Evolutionary conservation across 53 echinoderm and acorn worm genomes (phyloP).

Genomic region (Glandiceps talaboti): DNA sequence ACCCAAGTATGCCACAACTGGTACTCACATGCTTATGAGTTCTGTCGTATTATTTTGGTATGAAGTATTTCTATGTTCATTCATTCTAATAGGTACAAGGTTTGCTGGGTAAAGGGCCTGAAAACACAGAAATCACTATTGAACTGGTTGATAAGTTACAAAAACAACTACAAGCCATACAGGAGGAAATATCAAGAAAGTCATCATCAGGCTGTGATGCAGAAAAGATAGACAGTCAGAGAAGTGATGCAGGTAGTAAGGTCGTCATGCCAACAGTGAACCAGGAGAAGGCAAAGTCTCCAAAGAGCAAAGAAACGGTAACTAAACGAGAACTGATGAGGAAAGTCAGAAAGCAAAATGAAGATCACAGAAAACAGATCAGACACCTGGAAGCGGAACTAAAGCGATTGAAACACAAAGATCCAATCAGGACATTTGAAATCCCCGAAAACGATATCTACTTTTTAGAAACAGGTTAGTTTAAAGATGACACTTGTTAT

Average conservation of each 20-base stretch:
- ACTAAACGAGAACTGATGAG: conserved; percentile 24
- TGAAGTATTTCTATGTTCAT: too few species aligned
- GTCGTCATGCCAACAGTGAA: conserved; percentile 5
- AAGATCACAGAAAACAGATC: conserved; percentile 50
- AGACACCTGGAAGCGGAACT: conserved; percentile 39
- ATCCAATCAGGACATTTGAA: conserved; percentile 40
- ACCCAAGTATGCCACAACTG: too few species aligned
- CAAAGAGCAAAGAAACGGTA: too few species aligned
- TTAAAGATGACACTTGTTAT: background rate
- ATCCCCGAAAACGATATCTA: conserved; percentile 31
- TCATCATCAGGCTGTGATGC: too few species aligned
- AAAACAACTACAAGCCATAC: conserved; percentile 14
- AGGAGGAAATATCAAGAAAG: background rate
- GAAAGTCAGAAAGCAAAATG: conserved; percentile 47
- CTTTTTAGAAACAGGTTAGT: conserved; percentile 30
- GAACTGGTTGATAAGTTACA: conserved; percentile 9
- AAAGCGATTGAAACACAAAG: conserved; percentile 27
- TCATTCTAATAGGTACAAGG: conserved; percentile 2
- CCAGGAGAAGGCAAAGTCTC: conserved; percentile 9
- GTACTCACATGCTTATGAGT: too few species aligned
- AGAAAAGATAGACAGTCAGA: background rate
- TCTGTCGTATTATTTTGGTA: too few species aligned
- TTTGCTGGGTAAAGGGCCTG: background rate
- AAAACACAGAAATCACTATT: background rate
- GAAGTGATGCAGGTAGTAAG: conserved; percentile 3